Evolutionary conservation across 2,888 invertebrate species (phyloP).

Genomic region (Liodrosophila aerea): DNA sequence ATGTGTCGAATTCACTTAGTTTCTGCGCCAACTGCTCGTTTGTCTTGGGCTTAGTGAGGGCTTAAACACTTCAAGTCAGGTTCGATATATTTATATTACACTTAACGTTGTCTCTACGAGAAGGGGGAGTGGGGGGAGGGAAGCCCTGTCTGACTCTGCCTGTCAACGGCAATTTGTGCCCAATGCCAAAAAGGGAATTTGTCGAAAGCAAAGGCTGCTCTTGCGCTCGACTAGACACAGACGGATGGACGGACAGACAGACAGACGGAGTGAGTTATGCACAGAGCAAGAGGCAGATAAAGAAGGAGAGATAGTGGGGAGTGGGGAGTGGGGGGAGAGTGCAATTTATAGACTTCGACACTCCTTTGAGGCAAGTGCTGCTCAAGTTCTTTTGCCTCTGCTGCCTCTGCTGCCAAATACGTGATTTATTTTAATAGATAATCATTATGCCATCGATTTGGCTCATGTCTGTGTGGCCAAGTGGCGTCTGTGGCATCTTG

Average conservation of each 20-base stretch:
- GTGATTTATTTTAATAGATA: constrained; percentile 81
- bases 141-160: constrained; percentile 10
- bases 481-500: constrained; percentile 2
- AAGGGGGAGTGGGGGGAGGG: constrained; percentile 1
- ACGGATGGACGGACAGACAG: constrained; percentile 13
- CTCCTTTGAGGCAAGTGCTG: constrained; percentile 38
- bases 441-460: constrained; percentile 79
- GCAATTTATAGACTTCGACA: constrained; percentile 78
- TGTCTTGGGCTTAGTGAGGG: constrained; percentile 61
- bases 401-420: constrained; percentile 61
- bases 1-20: constrained; percentile 56
- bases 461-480: constrained; percentile 49
- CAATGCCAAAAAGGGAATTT: constrained; percentile 43
- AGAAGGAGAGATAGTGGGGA: neutral
- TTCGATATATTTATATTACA: constrained; percentile 74
- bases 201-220: constrained; percentile 19
- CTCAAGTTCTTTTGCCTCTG: constrained; percentile 28
- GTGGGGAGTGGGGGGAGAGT: constrained; percentile 3
- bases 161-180: constrained; percentile 53
- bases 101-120: constrained; percentile 56
- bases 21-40: constrained; percentile 31
- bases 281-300: constrained; percentile 19
- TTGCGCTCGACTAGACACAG: constrained; percentile 37
- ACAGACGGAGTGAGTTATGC: no score
- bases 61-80: constrained; percentile 77